Base-by-base conservation (phyloP, 1,140 invertebrate genomes). In the Temnothorax curvispinosus region DNA sequence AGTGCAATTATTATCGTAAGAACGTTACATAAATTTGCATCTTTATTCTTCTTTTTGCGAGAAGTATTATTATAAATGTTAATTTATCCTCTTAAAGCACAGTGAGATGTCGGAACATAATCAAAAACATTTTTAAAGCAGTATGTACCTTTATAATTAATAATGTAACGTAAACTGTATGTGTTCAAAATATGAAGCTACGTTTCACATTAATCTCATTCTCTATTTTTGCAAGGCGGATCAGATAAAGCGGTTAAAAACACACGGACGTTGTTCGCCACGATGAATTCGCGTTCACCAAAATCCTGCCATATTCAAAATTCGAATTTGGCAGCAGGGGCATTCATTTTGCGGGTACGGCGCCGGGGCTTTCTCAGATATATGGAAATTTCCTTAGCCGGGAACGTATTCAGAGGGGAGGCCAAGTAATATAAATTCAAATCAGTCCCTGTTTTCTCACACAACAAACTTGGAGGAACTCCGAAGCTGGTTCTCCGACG, bases 391-490 rank as follows among this genome's bases (percentile, higher is more conserved):
- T 94, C 92, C 92, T 93, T 86, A 90, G 93, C 87, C 85, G 76
- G 77, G 69, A 87, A 74, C 92, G 90, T 89, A 92, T 92, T 92
- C 91, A 92, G 91, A 92, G 91, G 90, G 91, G 92, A 93, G 90
- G 92, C 92, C 94, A 95, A 95, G 95, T 95, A 95, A 95, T 95
- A 95, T 95, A 95, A 95, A 95, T 95, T 95, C 94, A 95, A 95
- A 95, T 95, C 95, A 95, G 94, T 94, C 93, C 94, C 93, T 95
- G 95, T 95, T 95, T 95, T 95, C 95, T 95, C 94, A 93, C 93
- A 94, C 94, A 95, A 95, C 94, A 95, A 95, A 95, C 94, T 95
- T 95, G 91, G 93, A 93, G 93, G 89, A 95, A 95, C 93, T 94
- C 93, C 87, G 92, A 84, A 88, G 90, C 90, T 91, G 91, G 90